Conservation (phyloP, 2,797 vertebrate genomes). For the Falco biarmicus region DNA sequence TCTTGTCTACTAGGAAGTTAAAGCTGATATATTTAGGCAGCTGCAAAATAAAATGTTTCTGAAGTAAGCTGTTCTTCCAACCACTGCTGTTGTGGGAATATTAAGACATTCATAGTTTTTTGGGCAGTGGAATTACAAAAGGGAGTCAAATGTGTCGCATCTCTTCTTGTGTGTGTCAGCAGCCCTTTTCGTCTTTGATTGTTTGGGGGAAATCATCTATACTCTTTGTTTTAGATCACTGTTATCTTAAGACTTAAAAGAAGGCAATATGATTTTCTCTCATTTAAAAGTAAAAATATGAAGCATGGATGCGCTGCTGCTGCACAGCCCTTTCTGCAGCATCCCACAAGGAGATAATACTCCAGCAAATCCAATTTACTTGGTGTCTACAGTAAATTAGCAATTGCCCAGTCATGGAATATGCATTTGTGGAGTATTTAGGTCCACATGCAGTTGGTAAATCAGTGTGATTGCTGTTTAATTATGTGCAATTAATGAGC, state of each 20-base stretch:
- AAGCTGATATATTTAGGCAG: constrained; percentile 13
- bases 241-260: background rate
- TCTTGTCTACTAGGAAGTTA: background rate
- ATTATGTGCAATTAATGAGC: constrained; percentile 1
- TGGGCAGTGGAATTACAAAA: background rate
- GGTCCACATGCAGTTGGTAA: background rate
- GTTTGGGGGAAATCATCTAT: background rate
- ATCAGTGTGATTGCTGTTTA: constrained; percentile 3
- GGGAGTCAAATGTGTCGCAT: background rate
- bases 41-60: background rate
- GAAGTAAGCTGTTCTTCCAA: background rate
- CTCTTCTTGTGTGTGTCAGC: background rate
- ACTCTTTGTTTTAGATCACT: background rate
- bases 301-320: background rate
- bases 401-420: background rate
- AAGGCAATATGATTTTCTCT: background rate
- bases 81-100: background rate
- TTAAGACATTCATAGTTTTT: background rate
- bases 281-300: background rate
- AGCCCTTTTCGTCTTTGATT: background rate
- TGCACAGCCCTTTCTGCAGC: background rate
- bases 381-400: background rate
- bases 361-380: background rate
- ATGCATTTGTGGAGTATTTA: background rate
- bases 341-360: background rate